These are phyloP conservation scores for Petrocephalus schoutedeni DNA, from an alignment of 2,797 vertebrate species.

Conservation along the genomic window DNA sequence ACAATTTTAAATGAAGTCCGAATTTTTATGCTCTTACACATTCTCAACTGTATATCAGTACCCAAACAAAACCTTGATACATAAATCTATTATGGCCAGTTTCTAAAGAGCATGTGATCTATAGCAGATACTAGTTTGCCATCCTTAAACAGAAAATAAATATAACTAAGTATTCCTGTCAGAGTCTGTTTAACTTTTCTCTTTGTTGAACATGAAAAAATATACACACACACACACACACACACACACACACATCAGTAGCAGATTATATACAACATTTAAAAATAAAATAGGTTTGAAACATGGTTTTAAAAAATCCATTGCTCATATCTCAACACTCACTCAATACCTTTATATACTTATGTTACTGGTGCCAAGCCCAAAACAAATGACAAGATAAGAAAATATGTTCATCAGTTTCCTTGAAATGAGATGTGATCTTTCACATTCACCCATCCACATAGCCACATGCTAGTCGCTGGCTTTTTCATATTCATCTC, in stretches of 20 bases:
- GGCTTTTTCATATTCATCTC: not conserved
- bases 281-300: not conserved
- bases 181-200: not conserved
- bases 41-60: not conserved
- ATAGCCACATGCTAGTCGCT: not conserved
- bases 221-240: not conserved
- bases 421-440: not conserved
- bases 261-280: not conserved
- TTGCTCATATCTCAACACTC: not conserved
- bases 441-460: not conserved
- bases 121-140: not conserved
- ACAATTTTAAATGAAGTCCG: not conserved
- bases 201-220: not conserved
- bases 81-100: not conserved
- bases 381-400: not conserved
- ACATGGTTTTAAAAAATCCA: not conserved
- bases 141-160: not conserved
- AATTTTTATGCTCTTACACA: not conserved
- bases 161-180: not conserved
- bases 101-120: not conserved
- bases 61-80: not conserved
- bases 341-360: not conserved
- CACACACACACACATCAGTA: not conserved
- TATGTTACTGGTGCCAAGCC: conserved; percentile 21
- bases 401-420: not conserved